Evolutionary conservation across 64 coral and sea anemone species (phyloP).

Genomic region (Montipora efflorescens): DNA sequence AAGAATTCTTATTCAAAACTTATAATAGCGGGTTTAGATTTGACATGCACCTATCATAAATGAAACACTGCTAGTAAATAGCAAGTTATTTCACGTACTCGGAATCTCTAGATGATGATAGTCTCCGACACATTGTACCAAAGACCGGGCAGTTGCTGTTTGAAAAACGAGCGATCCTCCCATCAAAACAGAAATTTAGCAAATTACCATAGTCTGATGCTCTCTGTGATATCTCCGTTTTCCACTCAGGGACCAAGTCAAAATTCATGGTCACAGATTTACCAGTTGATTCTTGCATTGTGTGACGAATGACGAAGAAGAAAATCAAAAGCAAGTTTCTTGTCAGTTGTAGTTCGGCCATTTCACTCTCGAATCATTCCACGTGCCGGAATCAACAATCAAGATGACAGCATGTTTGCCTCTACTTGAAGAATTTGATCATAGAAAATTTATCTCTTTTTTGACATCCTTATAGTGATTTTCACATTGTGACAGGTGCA

Average conservation of each 20-base stretch:
- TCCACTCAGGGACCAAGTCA: conserved; percentile 58
- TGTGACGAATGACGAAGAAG: neutral
- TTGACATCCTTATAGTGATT: neutral
- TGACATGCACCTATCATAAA: too few relatives aligned
- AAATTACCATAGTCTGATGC: conserved; percentile 59
- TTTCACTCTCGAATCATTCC: conserved; percentile 10
- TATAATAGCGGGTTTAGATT: too few relatives aligned
- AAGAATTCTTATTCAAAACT: too few relatives aligned
- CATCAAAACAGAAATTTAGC: neutral
- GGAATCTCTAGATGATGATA: too few relatives aligned
- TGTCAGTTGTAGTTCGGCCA: neutral
- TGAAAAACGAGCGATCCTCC: too few relatives aligned
- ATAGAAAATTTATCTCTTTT: conserved; percentile 32
- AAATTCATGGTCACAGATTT: conserved; percentile 31
- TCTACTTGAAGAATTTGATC: conserved; percentile 4
- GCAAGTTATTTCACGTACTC: too few relatives aligned
- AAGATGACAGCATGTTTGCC: conserved; percentile 8
- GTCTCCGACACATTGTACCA: too few relatives aligned
- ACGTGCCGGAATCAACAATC: neutral
- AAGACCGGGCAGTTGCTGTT: too few relatives aligned
- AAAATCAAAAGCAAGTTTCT: conserved; percentile 17
- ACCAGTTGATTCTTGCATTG: neutral
- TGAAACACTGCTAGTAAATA: too few relatives aligned
- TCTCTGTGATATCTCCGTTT: conserved; percentile 43
- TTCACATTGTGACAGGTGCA: neutral